Evolutionary conservation across 2,797 vertebrate species (phyloP), one percentile per base, ranked within the genome.

Genomic region (Menidia menidia): DNA sequence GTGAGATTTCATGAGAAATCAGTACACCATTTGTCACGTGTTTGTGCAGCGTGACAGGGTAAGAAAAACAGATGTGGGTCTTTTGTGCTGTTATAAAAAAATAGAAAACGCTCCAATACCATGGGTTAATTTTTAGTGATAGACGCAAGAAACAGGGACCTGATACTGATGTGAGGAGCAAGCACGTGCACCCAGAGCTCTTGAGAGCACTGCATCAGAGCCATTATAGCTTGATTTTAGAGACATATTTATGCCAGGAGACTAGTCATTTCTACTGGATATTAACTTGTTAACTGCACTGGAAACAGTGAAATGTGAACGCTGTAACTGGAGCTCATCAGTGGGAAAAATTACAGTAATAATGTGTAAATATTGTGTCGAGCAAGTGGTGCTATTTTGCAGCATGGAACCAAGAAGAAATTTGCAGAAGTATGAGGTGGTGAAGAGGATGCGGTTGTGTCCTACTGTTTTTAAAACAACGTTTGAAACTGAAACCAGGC

Each of bases 261-360:
- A 50, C 62, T 63, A n/a, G n/a, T 81, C 60, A 76, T 68, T 60
- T 70, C 73, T 69, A 75, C 45, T 32, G 47, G 71, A 79, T 45
- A 76, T 64, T 54, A 56, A 45, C 55, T 33, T 47, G 30, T 52
- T 32, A 52, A 31, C 25, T 59, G 52, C 33, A 56, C 51, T 31
- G 42, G 41, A 25, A 73, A 66, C 64, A 77, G 60, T 59, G 60
- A 78, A 56, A 45, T 31, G 19, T 42, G 64, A 44, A 57, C 3
- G 14, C 47, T 68, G 78, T 71, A 82, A 72, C 56, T 60, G 18
- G 7, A 75, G 39, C 69, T 63, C 57, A 4, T 76, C 51, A 33
- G 31, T 33, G 4, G 18, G 55, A 66, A 18, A 66, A 15, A 57
- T 10, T 30, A 44, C 6, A 56, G 39, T 31, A 31, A 16, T 7